A percentile compares a stretch with the other conserved stretches of the same genome.
Evolutionary conservation across 2,888 invertebrate species (phyloP).

Genomic region (Hypercompe scribonia): DNA sequence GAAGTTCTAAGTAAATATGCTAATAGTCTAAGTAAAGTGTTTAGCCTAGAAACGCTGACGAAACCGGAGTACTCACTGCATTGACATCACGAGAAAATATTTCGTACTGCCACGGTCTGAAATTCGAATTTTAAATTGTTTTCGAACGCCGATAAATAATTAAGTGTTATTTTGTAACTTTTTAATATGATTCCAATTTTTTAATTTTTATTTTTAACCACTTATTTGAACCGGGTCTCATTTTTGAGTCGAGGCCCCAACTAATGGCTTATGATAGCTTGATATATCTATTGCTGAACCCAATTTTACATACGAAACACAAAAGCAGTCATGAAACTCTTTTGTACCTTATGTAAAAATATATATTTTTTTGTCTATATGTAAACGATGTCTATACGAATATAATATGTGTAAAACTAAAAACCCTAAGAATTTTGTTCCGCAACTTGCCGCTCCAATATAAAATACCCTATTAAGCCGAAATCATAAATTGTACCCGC

Average conservation of each 20-base stretch:
- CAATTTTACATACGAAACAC: not conserved
- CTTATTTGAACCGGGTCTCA: no score
- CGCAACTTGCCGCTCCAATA: not conserved
- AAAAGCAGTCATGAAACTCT: not conserved
- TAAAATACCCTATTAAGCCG: constrained; percentile 8
- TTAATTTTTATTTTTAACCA: no score
- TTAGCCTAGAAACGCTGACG: not conserved
- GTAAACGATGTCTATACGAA: not conserved
- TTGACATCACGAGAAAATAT: not conserved
- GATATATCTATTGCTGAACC: not conserved
- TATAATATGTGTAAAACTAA: not conserved
- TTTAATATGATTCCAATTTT: no score
- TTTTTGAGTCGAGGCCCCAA: no score
- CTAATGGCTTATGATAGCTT: no score
- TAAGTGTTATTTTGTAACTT: no score
- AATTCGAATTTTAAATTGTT: no score
- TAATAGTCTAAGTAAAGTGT: not conserved
- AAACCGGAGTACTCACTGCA: not conserved
- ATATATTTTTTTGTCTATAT: not conserved
- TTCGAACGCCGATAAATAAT: no score
- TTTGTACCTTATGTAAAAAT: no score
- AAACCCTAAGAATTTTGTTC: not conserved
- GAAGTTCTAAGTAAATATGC: not conserved
- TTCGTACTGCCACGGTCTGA: not conserved
- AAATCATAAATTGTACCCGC: constrained; percentile 14